A percentile compares a stretch with the other conserved stretches of the same genome.
These are phyloP conservation scores for Malurus splendens DNA, from an alignment of 2,797 vertebrate species.

Conservation along the genomic window DNA sequence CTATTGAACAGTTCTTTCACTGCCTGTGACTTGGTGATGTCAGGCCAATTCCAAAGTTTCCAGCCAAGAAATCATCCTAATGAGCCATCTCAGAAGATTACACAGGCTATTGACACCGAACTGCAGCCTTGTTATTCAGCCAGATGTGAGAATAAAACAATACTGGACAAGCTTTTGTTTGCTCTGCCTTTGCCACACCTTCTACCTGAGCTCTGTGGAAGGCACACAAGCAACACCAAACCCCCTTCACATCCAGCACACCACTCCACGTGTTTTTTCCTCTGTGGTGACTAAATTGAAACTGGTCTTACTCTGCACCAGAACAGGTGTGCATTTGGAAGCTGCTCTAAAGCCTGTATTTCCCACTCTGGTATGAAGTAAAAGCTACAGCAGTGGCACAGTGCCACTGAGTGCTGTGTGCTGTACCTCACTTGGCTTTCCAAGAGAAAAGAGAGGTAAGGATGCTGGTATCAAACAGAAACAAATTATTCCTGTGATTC, in stretches of 20 bases:
- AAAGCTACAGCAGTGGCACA: background rate
- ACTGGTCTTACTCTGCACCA: background rate
- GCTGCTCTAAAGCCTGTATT: background rate
- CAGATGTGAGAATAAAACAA: background rate
- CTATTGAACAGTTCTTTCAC: background rate
- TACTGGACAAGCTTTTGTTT: background rate
- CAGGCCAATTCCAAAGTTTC: background rate
- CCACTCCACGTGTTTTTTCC: background rate
- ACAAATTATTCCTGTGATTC: background rate
- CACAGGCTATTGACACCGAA: background rate
- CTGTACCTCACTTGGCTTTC: background rate
- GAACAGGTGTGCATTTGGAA: background rate
- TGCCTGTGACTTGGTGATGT: background rate
- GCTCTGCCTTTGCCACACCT: background rate
- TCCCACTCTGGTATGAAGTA: background rate
- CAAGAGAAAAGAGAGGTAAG: background rate
- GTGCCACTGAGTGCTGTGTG: background rate
- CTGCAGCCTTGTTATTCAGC: background rate
- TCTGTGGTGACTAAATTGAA: background rate
- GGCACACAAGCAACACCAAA: fast-evolving
- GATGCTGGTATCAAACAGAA: background rate
- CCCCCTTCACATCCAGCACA: background rate
- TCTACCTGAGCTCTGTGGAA: background rate
- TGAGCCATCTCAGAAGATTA: background rate
- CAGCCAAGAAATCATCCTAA: background rate